Conservation (phyloP, 2,888 invertebrate species). For the Nezara viridula region DNA sequence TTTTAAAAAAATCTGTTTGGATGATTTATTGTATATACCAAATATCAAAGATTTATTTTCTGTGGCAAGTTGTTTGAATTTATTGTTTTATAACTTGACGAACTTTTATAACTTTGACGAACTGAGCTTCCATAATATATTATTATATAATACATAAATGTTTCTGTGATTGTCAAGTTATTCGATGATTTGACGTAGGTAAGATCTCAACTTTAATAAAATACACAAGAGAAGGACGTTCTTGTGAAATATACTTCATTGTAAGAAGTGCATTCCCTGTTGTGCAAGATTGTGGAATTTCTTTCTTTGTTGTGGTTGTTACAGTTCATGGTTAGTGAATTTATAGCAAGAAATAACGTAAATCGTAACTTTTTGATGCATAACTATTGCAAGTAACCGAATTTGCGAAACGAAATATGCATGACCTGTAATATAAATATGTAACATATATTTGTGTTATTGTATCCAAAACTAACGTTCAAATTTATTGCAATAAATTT, state of each 20-base stretch:
- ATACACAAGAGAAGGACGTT: neutral
- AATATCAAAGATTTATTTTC: too few species aligned
- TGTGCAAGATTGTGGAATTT: conserved; percentile 7
- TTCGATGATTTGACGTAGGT: neutral
- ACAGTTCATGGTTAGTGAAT: conserved; percentile 6
- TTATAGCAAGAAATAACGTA: neutral
- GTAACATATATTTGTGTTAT: too few species aligned
- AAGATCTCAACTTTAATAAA: neutral
- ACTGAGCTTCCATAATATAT: too few species aligned
- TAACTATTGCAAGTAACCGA: neutral
- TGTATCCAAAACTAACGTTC: neutral
- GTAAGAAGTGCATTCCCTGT: neutral
- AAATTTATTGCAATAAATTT: neutral
- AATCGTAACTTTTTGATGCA: conserved; percentile 23
- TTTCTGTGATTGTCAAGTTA: neutral
- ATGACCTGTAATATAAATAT: neutral
- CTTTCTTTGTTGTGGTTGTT: conserved; percentile 47
- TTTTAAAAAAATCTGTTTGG: too few species aligned
- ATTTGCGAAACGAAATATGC: neutral
- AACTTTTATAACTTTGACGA: too few species aligned
- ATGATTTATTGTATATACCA: too few species aligned
- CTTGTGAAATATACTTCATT: neutral
- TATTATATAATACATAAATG: too few species aligned
- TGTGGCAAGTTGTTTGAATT: too few species aligned
- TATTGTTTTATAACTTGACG: too few species aligned